A percentile compares a stretch with the other conserved stretches of the same genome.
phyloP scores from a whole-genome alignment of 2,797 vertebrate genomes.

The Hozukius guyotensis region DNA sequence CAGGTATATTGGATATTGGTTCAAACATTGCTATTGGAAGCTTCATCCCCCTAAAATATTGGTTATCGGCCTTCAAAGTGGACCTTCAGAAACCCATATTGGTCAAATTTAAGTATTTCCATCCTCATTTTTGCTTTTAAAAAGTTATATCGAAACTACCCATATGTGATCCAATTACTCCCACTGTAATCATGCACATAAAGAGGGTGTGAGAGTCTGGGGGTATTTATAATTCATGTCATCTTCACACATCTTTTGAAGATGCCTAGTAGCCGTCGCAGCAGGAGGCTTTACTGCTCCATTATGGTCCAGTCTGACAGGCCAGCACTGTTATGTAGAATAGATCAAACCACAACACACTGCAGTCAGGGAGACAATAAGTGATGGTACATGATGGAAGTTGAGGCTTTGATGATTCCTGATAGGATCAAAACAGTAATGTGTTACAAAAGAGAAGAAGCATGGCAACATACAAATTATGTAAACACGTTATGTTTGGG shows the following conservation, averaged over 20 bases:
- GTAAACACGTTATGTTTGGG: not conserved
- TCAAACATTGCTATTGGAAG: not conserved
- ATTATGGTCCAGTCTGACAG: slow-evolving; percentile 59
- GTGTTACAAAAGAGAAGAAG: not conserved
- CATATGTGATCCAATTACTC: not conserved
- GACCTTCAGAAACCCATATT: not conserved
- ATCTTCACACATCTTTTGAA: slow-evolving; percentile 64
- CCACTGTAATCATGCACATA: slow-evolving; percentile 1
- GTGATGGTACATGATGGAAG: not conserved
- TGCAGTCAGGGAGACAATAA: slow-evolving; percentile 8
- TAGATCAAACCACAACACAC: slow-evolving; percentile 17
- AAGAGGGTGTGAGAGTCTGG: slow-evolving; percentile 17
- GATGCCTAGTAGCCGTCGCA: slow-evolving; percentile 33
- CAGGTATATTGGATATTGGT: not conserved
- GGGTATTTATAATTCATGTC: slow-evolving; percentile 62
- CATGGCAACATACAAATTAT: not conserved
- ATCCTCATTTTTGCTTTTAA: too few relatives aligned
- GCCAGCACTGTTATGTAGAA: slow-evolving; percentile 2
- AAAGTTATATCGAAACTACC: not conserved
- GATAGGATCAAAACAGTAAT: not conserved
- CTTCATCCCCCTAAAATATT: not conserved
- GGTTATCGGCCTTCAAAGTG: not conserved
- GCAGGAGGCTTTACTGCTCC: slow-evolving; percentile 40
- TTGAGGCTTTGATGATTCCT: not conserved
- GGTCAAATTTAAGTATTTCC: not conserved